phyloP scores from a whole-genome alignment of 2,113 vertebrate species.

The Octodon degus region DNA sequence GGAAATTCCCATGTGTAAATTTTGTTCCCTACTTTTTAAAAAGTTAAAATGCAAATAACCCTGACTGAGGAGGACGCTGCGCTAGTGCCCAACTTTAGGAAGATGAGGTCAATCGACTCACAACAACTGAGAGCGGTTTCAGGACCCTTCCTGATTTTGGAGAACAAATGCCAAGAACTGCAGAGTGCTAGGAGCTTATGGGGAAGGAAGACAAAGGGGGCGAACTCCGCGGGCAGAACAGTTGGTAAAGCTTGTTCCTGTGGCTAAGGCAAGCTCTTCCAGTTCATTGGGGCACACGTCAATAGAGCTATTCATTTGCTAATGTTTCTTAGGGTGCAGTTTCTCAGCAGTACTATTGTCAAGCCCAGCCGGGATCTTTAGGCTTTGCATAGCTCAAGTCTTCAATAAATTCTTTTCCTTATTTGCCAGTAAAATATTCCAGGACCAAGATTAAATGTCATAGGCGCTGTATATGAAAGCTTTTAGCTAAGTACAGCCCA shows the following conservation, averaged over 20 bases:
- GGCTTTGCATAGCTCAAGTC: neutral
- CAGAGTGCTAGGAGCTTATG: neutral
- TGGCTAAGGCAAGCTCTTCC: neutral
- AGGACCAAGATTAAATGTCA: neutral
- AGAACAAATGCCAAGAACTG: neutral
- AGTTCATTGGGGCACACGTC: neutral
- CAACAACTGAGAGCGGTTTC: neutral
- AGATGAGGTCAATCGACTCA: slow-evolving; percentile 30
- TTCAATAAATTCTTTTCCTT: slow-evolving; percentile 16
- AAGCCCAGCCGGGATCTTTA: neutral
- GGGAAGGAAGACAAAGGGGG: neutral
- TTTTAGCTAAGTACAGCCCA: neutral
- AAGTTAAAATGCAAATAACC: neutral
- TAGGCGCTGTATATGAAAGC: neutral
- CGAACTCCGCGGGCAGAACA: neutral
- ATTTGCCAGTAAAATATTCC: slow-evolving; percentile 18
- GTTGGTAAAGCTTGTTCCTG: neutral
- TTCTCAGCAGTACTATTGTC: neutral
- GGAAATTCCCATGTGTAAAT: neutral
- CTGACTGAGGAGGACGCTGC: neutral
- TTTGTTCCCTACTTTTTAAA: neutral
- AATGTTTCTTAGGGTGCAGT: neutral
- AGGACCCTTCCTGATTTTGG: neutral
- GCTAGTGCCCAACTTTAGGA: neutral
- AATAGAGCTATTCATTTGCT: slow-evolving; percentile 50